Percentiles rank a stretch among this genome's conserved stretches.
Conservation (phyloP, 2,888 invertebrate species). For the Drosophila pseudotakahashii region DNA sequence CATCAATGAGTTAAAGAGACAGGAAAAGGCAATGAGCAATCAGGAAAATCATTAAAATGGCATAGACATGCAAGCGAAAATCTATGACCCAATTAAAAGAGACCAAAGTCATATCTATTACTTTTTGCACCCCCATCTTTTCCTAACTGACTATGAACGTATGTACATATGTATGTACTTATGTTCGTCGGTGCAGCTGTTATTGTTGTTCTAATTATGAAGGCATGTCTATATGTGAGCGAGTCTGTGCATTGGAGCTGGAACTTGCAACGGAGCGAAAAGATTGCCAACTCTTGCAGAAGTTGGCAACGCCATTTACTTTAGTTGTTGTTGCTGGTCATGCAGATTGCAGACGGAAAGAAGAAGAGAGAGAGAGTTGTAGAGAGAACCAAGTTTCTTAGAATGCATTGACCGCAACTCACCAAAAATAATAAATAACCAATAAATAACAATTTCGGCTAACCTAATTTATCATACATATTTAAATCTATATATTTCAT, state of each 20-base stretch:
- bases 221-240: constrained; percentile 71
- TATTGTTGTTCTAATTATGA: constrained; percentile 68
- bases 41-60: too few relatives aligned
- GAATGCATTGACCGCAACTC: constrained; percentile 62
- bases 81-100: constrained; percentile 80
- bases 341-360: constrained; percentile 69
- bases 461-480: too few relatives aligned
- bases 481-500: too few relatives aligned
- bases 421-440: background rate
- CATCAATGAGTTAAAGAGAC: too few relatives aligned
- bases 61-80: background rate
- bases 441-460: too few relatives aligned
- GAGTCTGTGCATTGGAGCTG: constrained; percentile 67
- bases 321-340: constrained; percentile 53
- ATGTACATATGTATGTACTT: background rate
- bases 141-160: background rate
- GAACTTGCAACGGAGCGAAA: constrained; percentile 79
- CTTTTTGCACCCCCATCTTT: background rate
- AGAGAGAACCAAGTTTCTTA: constrained; percentile 26
- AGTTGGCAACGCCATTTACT: constrained; percentile 44
- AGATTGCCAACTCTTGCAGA: constrained; percentile 73
- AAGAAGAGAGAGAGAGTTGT: constrained; percentile 38
- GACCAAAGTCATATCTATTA: constrained; percentile 50
- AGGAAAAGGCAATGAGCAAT: too few relatives aligned
- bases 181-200: constrained; percentile 18